Conservation (phyloP, 2,113 vertebrate species). For the Coptodon rendalli region DNA sequence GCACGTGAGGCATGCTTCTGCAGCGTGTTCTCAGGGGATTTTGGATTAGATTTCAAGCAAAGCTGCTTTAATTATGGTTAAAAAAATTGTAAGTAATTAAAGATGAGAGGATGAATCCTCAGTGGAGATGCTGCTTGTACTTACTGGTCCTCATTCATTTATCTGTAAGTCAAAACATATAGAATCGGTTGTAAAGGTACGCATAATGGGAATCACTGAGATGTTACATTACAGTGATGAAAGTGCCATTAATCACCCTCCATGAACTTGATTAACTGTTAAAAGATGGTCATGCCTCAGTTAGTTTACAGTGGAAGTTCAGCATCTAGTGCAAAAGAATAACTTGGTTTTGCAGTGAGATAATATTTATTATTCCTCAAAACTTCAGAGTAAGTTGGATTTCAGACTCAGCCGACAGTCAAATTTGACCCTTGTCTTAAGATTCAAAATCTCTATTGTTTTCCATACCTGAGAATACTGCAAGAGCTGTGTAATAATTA, state of each 20-base stretch:
- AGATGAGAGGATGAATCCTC: background rate
- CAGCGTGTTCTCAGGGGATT: background rate
- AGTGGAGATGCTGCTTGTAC: background rate
- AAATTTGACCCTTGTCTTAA: background rate
- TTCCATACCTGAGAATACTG: background rate
- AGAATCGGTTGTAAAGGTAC: background rate
- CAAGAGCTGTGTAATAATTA: background rate
- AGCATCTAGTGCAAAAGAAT: background rate
- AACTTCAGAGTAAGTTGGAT: background rate
- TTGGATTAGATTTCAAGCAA: background rate
- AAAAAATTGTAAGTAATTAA: background rate
- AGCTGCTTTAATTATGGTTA: background rate
- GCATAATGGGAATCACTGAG: background rate
- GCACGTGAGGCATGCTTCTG: background rate
- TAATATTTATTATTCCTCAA: background rate
- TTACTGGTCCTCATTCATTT: background rate
- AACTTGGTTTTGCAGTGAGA: background rate
- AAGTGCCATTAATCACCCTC: background rate
- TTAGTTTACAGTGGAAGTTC: background rate
- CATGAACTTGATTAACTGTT: background rate
- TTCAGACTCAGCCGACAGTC: background rate
- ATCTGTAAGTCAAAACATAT: background rate
- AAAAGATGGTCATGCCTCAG: background rate
- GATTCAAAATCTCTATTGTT: background rate
- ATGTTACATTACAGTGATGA: background rate